These are phyloP conservation scores for Sinopyrophorus schimmeli DNA, from an alignment of 2,888 invertebrate species.

Conservation along the genomic window DNA sequence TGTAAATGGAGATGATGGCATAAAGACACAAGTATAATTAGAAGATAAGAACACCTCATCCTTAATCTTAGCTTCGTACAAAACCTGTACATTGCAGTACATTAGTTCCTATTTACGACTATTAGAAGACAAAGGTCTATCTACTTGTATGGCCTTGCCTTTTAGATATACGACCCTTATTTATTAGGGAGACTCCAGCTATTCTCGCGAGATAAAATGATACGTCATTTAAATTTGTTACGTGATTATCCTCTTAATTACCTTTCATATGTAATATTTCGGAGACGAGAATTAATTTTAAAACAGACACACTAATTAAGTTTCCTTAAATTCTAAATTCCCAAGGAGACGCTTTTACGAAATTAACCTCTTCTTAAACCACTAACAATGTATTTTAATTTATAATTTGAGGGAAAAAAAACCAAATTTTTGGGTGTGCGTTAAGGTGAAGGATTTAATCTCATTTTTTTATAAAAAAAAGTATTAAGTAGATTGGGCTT, in stretches of 20 bases:
- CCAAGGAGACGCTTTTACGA: too few relatives aligned
- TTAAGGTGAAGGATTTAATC: too few relatives aligned
- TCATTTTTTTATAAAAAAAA: too few relatives aligned
- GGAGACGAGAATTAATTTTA: too few relatives aligned
- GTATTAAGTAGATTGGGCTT: too few relatives aligned
- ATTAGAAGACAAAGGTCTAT: slow-evolving; percentile 41
- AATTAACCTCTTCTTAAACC: too few relatives aligned
- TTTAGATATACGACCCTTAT: slow-evolving; percentile 29
- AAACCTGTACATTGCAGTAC: slow-evolving; percentile 48
- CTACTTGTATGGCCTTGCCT: slow-evolving; percentile 33
- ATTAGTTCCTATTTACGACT: slow-evolving; percentile 52
- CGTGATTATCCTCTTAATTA: slow-evolving; percentile 21
- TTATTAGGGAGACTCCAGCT: slow-evolving; percentile 21
- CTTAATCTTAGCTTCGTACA: slow-evolving; percentile 50
- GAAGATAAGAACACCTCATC: slow-evolving; percentile 47
- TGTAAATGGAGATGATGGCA: slow-evolving; percentile 6
- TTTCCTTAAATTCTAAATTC: too few relatives aligned
- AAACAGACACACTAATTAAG: too few relatives aligned
- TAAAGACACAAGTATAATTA: slow-evolving; percentile 21
- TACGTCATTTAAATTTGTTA: slow-evolving; percentile 30
- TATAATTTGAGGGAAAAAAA: too few relatives aligned
- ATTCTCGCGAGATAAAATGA: slow-evolving; percentile 24
- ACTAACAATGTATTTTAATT: too few relatives aligned
- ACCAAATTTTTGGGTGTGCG: too few relatives aligned
- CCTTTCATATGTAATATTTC: too few relatives aligned